Evolutionary conservation across 2,113 vertebrate species (phyloP), one percentile per base, ranked within the genome.

Genomic region (Sisor rabdophorus): DNA sequence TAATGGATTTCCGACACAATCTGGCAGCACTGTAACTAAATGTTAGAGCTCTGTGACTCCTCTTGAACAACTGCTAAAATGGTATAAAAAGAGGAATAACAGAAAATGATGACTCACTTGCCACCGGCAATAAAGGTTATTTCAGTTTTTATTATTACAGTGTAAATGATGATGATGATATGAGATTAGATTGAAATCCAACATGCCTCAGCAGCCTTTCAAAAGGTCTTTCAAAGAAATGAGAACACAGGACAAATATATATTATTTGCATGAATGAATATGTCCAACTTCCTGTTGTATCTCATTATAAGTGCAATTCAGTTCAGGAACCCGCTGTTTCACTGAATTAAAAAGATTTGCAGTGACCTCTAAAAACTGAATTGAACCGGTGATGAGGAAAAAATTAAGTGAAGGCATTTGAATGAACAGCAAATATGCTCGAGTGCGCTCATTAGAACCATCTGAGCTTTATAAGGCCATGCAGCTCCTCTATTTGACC

Each of bases 381-480:
- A 73, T 59, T 63, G 75, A 79, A 80, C 77, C 72, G 36, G 73
- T 69, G 73, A 69, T 61, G 81, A 79, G 78, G 53, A 75, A 74
- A 58, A 79, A 73, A 64, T 75, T 60, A 55, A 71, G 50, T 73
- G 36, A 72, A 64, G 70, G 54, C 55, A 63, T 58, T 60, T 71
- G 81, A 80, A 83, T 83, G 79, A 83, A 80, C 70, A 69, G 72
- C 79, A 76, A 55, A 56, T 75, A 58, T 65, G 81, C 40, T 77
- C 71, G 75, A 83, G 74, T 71, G 78, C 78, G 28, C 76, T 80
- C 78, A 82, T 82, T 82, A 82, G 73, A 79, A 69, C 56, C 54
- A 32, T 73, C 65, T 75, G 56, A 55, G 76, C 71, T 81, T 78
- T 75, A 63, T 65, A 78, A 81, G 74, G 78, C 50, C 71, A 77